These are phyloP conservation scores for Phrynocephalus guinanensis DNA, from an alignment of 2,797 vertebrate genomes.

Conservation along the genomic window DNA sequence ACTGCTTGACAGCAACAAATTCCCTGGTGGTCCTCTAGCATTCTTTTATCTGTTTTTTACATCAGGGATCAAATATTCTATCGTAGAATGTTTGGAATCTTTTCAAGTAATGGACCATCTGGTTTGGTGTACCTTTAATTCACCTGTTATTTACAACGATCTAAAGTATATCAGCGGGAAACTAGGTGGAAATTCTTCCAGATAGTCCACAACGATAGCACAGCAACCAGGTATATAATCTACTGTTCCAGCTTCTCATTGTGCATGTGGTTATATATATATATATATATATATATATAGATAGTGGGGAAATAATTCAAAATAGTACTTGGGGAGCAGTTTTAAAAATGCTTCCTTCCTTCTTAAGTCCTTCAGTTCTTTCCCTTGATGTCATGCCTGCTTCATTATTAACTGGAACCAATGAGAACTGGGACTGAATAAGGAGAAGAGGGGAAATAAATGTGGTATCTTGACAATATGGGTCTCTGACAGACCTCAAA, in stretches of 20 bases:
- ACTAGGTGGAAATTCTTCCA: neutral
- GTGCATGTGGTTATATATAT: neutral
- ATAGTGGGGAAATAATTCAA: neutral
- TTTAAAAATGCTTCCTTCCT: neutral
- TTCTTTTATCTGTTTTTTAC: neutral
- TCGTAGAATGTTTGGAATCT: neutral
- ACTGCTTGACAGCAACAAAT: slow-evolving; percentile 9
- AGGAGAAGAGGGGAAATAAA: neutral
- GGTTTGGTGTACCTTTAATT: neutral
- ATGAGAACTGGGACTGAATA: no score
- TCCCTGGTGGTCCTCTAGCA: neutral
- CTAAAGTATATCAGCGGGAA: neutral
- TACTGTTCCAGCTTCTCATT: neutral
- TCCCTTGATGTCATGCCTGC: neutral
- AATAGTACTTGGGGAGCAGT: neutral
- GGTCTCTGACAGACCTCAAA: neutral
- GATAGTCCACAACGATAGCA: neutral
- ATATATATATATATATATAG: no score
- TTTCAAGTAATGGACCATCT: neutral
- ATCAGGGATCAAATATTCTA: neutral
- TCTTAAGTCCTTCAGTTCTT: neutral
- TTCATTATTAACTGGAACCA: neutral
- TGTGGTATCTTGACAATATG: no score
- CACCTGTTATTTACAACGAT: neutral
- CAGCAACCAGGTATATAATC: neutral